Percentiles rank a stretch among this genome's conserved stretches.
These are phyloP conservation scores for Lasioglossum calceatum DNA, from an alignment of 2,888 invertebrate species.

Conservation along the genomic window DNA sequence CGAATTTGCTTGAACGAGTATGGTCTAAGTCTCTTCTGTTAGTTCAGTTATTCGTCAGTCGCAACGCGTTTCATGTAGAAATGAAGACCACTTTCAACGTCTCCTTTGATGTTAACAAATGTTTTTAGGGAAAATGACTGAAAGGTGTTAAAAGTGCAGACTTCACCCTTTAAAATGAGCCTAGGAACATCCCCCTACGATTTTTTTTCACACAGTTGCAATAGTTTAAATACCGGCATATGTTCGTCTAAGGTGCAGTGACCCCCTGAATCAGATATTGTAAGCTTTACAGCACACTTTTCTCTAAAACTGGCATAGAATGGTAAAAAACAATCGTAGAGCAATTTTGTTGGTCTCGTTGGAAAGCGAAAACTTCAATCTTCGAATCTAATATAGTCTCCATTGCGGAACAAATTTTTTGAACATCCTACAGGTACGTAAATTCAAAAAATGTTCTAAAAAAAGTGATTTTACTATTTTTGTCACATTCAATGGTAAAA, in stretches of 20 bases:
- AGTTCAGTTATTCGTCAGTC: neutral
- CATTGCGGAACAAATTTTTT: neutral
- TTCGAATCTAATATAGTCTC: too few species aligned
- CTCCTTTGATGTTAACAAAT: neutral
- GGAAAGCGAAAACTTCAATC: neutral
- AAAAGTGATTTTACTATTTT: neutral
- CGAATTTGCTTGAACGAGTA: neutral
- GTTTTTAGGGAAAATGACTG: neutral
- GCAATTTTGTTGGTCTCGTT: neutral
- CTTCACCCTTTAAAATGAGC: neutral
- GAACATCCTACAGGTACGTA: too few species aligned
- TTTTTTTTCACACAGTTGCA: neutral
- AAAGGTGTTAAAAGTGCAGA: accelerated
- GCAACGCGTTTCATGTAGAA: neutral
- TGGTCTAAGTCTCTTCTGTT: neutral
- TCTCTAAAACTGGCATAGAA: neutral
- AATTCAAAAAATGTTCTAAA: neutral
- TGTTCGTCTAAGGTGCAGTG: neutral
- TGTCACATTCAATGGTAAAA: neutral
- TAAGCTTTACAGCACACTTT: neutral
- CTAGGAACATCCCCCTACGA: neutral
- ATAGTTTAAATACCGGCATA: neutral
- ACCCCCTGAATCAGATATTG: too few species aligned
- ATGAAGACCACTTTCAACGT: neutral
- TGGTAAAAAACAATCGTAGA: neutral